Percentiles rank a stretch among this genome's conserved stretches.
Conservation (phyloP, 2,888 invertebrate genomes). For the Andrena haemorrhoa region DNA sequence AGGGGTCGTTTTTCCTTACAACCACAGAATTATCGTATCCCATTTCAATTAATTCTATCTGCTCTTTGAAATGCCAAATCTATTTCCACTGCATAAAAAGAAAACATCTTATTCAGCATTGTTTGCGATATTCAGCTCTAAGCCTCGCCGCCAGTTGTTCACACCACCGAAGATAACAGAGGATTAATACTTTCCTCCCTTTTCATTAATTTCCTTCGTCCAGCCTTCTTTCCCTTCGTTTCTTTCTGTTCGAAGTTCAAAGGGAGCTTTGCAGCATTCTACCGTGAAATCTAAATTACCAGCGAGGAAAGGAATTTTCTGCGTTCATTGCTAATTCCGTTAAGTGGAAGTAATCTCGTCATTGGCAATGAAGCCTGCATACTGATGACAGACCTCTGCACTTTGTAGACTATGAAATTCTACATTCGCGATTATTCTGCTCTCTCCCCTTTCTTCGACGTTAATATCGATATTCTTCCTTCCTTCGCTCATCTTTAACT, state of each 20-base stretch:
- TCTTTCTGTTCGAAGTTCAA: background rate
- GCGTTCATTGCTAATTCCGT: background rate
- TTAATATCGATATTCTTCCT: too few species aligned
- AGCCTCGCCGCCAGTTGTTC: too few species aligned
- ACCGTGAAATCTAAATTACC: background rate
- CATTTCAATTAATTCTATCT: too few species aligned
- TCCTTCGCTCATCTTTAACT: too few species aligned
- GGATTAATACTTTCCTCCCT: background rate
- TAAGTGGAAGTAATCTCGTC: constrained; percentile 9
- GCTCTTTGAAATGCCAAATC: too few species aligned
- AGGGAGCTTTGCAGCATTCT: background rate
- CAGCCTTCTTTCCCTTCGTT: background rate
- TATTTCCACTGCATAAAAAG: too few species aligned
- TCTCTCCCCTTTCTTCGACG: too few species aligned
- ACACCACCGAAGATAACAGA: background rate
- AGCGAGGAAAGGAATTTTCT: constrained; percentile 7
- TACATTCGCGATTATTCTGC: background rate
- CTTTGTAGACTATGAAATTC: background rate
- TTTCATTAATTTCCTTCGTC: background rate
- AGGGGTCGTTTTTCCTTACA: too few species aligned
- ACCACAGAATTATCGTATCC: too few species aligned
- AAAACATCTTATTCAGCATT: too few species aligned
- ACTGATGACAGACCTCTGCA: background rate
- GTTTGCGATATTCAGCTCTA: too few species aligned
- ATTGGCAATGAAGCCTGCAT: background rate